Percentiles rank a stretch among this genome's conserved stretches.
phyloP scores from a whole-genome alignment of 2,888 invertebrate genomes.

The Caenorhabditis sp. region DNA sequence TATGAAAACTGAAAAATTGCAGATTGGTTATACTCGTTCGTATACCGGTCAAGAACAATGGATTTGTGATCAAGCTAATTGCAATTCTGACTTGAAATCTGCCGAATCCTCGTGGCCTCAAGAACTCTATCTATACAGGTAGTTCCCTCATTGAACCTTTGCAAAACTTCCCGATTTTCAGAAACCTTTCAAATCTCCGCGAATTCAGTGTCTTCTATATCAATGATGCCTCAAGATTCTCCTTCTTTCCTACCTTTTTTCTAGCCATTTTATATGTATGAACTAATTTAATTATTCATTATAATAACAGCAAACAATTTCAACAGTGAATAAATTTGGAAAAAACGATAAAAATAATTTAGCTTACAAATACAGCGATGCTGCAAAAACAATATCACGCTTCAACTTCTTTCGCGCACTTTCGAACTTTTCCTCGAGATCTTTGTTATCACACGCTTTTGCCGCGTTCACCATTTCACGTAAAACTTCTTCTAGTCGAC shows the following conservation, averaged over 20 bases:
- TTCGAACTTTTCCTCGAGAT: slow-evolving; percentile 73
- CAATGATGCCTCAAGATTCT: slow-evolving; percentile 19
- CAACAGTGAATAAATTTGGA: slow-evolving; percentile 3
- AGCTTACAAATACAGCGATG: slow-evolving; percentile 87
- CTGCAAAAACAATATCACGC: slow-evolving; percentile 98
- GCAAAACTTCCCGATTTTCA: slow-evolving; percentile 11
- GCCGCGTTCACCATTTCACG: slow-evolving; percentile 81
- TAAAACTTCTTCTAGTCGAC: slow-evolving; percentile 91
- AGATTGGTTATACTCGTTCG: slow-evolving; percentile 50
- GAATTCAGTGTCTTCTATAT: slow-evolving; percentile 56
- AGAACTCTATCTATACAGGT: slow-evolving; percentile 44
- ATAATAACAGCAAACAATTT: neutral
- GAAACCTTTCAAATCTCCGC: slow-evolving; percentile 51
- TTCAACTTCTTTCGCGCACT: slow-evolving; percentile 78
- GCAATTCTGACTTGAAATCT: slow-evolving; percentile 47
- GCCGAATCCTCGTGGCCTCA: slow-evolving; percentile 51
- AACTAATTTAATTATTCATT: neutral
- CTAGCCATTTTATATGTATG: neutral
- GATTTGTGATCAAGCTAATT: slow-evolving; percentile 39
- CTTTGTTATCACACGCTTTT: slow-evolving; percentile 57
- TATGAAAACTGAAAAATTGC: slow-evolving; percentile 1
- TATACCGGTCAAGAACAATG: slow-evolving; percentile 48
- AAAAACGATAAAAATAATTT: neutral
- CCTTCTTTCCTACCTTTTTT: slow-evolving; percentile 41
- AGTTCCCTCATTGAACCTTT: slow-evolving; percentile 2